Percentiles rank a stretch among this genome's conserved stretches.
These are phyloP conservation scores for Mastacembelus armatus DNA, from an alignment of 2,797 vertebrate species.

Conservation along the genomic window DNA sequence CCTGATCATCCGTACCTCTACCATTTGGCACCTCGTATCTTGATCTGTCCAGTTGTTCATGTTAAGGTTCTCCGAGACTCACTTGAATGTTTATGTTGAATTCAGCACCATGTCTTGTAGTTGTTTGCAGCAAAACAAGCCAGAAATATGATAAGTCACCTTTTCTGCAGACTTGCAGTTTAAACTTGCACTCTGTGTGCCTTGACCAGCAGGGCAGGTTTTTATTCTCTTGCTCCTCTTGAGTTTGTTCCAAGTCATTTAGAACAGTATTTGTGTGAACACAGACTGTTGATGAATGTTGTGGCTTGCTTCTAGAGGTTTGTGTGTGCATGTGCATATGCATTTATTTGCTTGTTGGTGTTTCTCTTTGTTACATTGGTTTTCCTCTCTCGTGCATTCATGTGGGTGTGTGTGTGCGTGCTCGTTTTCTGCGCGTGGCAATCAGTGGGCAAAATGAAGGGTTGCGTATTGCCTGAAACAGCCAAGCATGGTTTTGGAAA, in stretches of 20 bases:
- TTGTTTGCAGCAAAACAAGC: conserved; percentile 27
- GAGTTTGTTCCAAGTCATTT: conserved; percentile 52
- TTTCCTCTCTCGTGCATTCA: neutral
- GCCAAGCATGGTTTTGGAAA: conserved; percentile 49
- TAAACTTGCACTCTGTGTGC: conserved; percentile 15
- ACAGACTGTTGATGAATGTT: conserved; percentile 55
- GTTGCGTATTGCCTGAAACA: conserved; percentile 64
- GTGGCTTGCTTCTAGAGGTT: conserved; percentile 50
- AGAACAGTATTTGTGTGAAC: conserved; percentile 44
- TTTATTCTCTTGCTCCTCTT: conserved; percentile 45
- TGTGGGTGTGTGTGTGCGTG: neutral
- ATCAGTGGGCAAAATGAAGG: conserved; percentile 66
- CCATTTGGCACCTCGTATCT: conserved; percentile 26
- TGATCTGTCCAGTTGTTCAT: neutral
- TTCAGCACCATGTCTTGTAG: neutral
- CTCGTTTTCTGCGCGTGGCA: conserved; percentile 42
- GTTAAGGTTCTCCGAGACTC: neutral
- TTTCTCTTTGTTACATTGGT: conserved; percentile 35
- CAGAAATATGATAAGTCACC: conserved; percentile 23
- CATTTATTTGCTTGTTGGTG: conserved; percentile 56
- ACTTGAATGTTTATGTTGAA: conserved; percentile 26
- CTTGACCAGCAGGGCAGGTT: neutral
- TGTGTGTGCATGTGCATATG: conserved; percentile 13
- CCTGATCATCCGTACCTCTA: neutral
- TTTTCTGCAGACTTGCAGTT: neutral